Base-by-base conservation (phyloP, 2,888 invertebrate genomes). In the Rugalucina vietnamica region DNA sequence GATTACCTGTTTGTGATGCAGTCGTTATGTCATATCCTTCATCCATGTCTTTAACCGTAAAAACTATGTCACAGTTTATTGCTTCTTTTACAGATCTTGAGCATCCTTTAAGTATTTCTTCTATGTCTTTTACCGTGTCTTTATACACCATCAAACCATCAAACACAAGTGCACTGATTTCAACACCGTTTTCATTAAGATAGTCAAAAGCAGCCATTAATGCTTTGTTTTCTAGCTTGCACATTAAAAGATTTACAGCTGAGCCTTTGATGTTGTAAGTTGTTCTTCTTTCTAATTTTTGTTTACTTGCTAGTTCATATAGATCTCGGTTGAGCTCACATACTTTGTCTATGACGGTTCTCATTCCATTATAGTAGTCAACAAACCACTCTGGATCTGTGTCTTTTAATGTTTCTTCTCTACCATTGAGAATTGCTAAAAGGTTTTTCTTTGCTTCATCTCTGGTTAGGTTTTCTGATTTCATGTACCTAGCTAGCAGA, bases 251-350 rank as follows among this genome's bases (percentile, higher is more conserved):
- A 36, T 75, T 75, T 27, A 75, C 74, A 5, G 49, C 43, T 1
- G 74, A 49, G n/a, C 74, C 74, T 50, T 75, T 50, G 74, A n/a
- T n/a, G n/a, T n/a, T 76, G 76, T 24, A 60, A 57, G 57, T 60
- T 34, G n/a, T n/a, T n/a, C n/a, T n/a, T n/a, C n/a, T n/a, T n/a
- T n/a, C n/a, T n/a, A n/a, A n/a, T n/a, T n/a, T n/a, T n/a, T n/a
- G n/a, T n/a, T n/a, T n/a, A n/a, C n/a, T n/a, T n/a, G n/a, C n/a
- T n/a, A n/a, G n/a, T n/a, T n/a, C n/a, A n/a, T n/a, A n/a, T n/a
- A n/a, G n/a, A n/a, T n/a, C n/a, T n/a, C 21, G 73, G 50, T 73
- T 73, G 50, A 73, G 73, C 37, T 73, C 50, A 34, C 49, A 57
- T n/a, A 76, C 76, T 60, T 57, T 27, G n/a, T 76, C 76, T 36